Evolutionary conservation across 2,888 invertebrate genomes (phyloP).

Genomic region (Drosophila pegasa): DNA sequence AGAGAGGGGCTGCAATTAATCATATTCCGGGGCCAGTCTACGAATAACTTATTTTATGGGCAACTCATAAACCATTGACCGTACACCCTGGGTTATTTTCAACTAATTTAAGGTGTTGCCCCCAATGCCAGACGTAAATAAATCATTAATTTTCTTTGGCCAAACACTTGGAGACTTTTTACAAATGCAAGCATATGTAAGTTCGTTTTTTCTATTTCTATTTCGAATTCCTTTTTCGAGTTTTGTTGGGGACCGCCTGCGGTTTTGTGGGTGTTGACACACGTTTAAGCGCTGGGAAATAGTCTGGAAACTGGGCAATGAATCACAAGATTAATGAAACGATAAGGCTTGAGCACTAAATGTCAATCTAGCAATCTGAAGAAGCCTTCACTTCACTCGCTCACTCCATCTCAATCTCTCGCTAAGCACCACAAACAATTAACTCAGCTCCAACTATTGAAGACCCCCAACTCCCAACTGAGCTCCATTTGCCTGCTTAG

Average conservation of each 20-base stretch:
- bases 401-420: neutral
- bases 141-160: conserved; percentile 68
- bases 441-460: conserved; percentile 37
- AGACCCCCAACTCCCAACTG: conserved; percentile 12
- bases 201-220: conserved; percentile 3
- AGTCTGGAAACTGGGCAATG: conserved; percentile 41
- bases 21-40: conserved; percentile 59
- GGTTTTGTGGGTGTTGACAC: conserved; percentile 82
- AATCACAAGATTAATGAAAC: conserved; percentile 72
- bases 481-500: conserved; percentile 41
- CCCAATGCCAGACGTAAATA: conserved; percentile 61
- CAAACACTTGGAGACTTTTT: conserved; percentile 37
- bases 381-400: conserved; percentile 57
- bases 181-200: conserved; percentile 27
- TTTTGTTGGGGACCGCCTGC: conserved; percentile 58
- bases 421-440: conserved; percentile 59
- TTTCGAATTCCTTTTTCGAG: neutral
- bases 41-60: conserved; percentile 60
- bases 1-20: conserved; percentile 59
- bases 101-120: conserved; percentile 80
- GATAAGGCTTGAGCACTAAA: conserved; percentile 48
- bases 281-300: conserved; percentile 49
- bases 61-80: conserved; percentile 44
- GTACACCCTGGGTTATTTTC: conserved; percentile 48
- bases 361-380: conserved; percentile 68